Base-by-base conservation (phyloP, 1,140 invertebrate genomes). In the Ephestia elutella region DNA sequence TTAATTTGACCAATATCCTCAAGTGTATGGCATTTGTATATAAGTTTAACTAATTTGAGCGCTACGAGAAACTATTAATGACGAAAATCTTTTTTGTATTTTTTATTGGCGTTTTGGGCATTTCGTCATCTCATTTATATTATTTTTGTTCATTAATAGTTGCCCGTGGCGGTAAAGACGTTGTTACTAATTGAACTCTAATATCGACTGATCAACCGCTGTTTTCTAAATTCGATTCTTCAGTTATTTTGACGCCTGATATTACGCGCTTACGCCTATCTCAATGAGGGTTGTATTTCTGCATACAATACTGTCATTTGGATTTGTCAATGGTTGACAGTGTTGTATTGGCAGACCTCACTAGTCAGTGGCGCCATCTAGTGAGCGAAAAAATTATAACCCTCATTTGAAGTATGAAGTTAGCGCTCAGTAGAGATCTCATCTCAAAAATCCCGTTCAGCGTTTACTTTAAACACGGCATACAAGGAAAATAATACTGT, bases 1-100 rank as follows among this genome's bases (percentile, higher is more conserved):
- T 82, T 78, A 64, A 66, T 84, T 87, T 82, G 84, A 85, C 82
- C 76, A 82, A 85, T 83, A 79, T 77, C 66, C 64, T n/a, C 21
- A 25, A 25, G 21, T 7, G 60, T 67, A 71, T 59, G 57, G 50
- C 49, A 62, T 64, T 63, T 69, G 57, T 67, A 66, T 65, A 59
- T 49, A 25, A 17, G 13, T 15, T 44, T 44, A 15, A 57, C 49
- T 3, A 25, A 25, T 48, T 44, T 53, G 54, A 44, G 57, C 30
- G 11, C 8, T 3, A 44, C 7, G 38, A 44, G 38, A 2, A 15
- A 15, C 38, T 44, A 44, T 15, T 44, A 10, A 44, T 5, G 15
- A n/a, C 38, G 1, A 44, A 4, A 15, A 15, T 44, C 30, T 32
- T 32, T 32, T 11, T 32, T 3, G 30, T 25, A 7, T 2, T 7